phyloP scores from a whole-genome alignment of 2,113 vertebrate species.

The Microcebus ravelobensis region DNA sequence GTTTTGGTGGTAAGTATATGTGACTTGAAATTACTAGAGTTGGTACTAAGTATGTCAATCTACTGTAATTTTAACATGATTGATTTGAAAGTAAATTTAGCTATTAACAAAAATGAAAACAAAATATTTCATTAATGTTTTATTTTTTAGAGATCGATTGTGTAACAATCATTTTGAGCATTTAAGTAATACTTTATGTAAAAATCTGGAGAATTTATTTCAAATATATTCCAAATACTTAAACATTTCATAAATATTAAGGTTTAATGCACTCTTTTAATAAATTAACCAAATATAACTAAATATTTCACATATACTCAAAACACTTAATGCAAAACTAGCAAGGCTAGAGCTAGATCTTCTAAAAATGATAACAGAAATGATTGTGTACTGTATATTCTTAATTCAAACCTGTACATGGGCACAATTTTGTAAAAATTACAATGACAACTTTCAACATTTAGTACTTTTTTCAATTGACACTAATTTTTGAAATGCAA shows the following conservation, averaged over 20 bases:
- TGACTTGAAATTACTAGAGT: background rate
- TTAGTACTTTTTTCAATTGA: background rate
- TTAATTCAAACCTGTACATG: background rate
- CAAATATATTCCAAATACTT: conserved; percentile 20
- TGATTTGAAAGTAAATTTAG: conserved; percentile 10
- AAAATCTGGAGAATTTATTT: conserved; percentile 20
- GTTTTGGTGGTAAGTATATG: background rate
- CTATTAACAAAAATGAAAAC: conserved; percentile 45
- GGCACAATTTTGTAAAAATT: background rate
- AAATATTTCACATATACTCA: conserved; percentile 2
- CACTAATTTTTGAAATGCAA: background rate
- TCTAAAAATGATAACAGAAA: background rate
- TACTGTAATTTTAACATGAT: background rate
- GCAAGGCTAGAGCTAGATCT: background rate
- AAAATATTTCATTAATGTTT: conserved; percentile 29
- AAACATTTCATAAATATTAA: conserved; percentile 7
- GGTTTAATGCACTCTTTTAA: background rate
- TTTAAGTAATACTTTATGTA: conserved; percentile 1
- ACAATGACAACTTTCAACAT: background rate
- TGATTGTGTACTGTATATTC: background rate
- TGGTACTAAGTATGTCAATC: background rate
- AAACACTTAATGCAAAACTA: conserved; percentile 33
- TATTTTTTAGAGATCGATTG: conserved; percentile 16
- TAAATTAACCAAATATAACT: conserved; percentile 33
- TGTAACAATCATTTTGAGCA: conserved; percentile 19